phyloP scores from a whole-genome alignment of 64 coral and sea anemone species.

The Montipora cactus region DNA sequence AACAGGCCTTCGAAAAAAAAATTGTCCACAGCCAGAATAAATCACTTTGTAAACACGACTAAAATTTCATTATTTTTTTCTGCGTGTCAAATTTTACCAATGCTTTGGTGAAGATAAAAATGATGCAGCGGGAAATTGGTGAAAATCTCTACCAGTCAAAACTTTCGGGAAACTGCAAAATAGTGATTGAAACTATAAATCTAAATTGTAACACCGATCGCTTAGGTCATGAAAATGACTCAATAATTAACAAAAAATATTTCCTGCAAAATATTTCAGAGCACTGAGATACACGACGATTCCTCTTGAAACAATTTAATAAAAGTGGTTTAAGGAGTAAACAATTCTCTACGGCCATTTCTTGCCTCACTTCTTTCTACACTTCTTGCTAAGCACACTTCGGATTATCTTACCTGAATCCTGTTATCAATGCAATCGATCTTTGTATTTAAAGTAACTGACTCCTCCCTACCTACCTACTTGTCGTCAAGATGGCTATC shows the following conservation, averaged over 20 bases:
- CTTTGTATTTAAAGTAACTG: constrained; percentile 34
- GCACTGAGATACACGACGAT: not conserved
- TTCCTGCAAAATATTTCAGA: not conserved
- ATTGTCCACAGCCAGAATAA: not conserved
- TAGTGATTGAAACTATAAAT: not conserved
- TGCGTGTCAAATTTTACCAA: not conserved
- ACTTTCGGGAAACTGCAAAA: not conserved
- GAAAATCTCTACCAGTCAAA: not conserved
- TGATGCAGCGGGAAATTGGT: not conserved
- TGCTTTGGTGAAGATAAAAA: not conserved
- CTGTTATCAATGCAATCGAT: constrained; percentile 53
- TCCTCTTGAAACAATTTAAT: constrained; percentile 16
- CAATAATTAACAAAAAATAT: not conserved
- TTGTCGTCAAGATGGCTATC: constrained; percentile 63
- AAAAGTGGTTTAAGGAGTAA: constrained; percentile 22
- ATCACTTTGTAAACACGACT: not conserved
- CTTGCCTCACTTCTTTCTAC: constrained; percentile 27
- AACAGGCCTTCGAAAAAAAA: constrained; percentile 4
- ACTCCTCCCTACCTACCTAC: constrained; percentile 49
- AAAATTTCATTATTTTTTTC: not conserved
- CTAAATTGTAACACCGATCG: not conserved
- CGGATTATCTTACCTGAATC: constrained; percentile 48
- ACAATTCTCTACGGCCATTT: constrained; percentile 43
- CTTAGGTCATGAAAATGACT: constrained; percentile 15
- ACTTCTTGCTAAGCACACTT: constrained; percentile 58